Evolutionary conservation across 2,797 vertebrate genomes (phyloP).

Genomic region (Phalanger gymnotis): DNA sequence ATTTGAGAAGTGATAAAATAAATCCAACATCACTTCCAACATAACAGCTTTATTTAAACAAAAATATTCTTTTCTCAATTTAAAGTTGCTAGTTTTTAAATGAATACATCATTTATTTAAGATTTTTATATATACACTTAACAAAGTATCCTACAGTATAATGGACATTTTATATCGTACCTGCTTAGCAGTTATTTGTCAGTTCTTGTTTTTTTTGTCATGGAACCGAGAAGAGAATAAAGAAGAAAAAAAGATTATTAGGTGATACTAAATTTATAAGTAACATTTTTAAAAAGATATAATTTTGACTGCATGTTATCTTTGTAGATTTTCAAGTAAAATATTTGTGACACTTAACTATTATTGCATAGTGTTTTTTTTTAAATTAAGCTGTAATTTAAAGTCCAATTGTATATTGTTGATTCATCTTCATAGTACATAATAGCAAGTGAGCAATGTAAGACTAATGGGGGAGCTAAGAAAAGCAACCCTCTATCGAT

Average conservation of each 20-base stretch:
- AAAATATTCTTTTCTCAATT: not conserved
- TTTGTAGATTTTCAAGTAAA: slow-evolving; percentile 1
- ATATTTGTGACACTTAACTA: slow-evolving; percentile 37
- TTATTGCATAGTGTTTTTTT: slow-evolving; percentile 1
- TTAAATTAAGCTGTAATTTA: slow-evolving; percentile 37
- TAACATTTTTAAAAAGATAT: slow-evolving; percentile 36
- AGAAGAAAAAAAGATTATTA: not conserved
- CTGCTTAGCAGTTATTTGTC: slow-evolving; percentile 27
- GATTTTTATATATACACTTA: slow-evolving; percentile 56
- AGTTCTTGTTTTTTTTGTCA: slow-evolving; percentile 33
- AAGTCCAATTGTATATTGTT: slow-evolving; percentile 13
- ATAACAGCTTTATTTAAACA: slow-evolving; percentile 12
- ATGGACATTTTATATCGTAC: not conserved
- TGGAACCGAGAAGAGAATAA: not conserved
- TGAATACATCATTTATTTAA: not conserved
- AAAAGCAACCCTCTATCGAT: not conserved
- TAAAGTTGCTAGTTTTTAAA: slow-evolving; percentile 26
- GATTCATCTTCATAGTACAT: slow-evolving; percentile 26
- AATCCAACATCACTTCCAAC: not conserved
- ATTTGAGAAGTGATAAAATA: not conserved
- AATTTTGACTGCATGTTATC: slow-evolving; percentile 18
- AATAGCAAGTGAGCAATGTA: not conserved
- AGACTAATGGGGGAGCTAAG: slow-evolving; percentile 24
- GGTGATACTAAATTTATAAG: slow-evolving; percentile 21
- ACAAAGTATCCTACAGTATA: slow-evolving; percentile 6